phyloP scores from a whole-genome alignment of 2,113 vertebrate species.

The Tychaedon coryphoeus region DNA sequence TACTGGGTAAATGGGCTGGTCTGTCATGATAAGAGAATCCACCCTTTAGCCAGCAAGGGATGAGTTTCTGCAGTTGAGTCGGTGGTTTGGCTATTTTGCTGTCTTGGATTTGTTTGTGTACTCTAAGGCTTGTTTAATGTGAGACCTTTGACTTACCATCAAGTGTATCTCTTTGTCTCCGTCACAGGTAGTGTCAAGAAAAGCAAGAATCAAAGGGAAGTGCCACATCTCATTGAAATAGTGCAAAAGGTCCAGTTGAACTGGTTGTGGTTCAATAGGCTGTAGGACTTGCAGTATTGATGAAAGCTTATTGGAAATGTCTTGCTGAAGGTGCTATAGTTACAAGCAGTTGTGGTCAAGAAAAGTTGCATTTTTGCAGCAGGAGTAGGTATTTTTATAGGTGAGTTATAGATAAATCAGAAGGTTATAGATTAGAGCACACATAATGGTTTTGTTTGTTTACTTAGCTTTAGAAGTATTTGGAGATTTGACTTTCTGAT shows the following conservation, averaged over 20 bases:
- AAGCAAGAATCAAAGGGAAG: neutral
- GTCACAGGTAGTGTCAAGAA: neutral
- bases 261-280: neutral
- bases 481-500: neutral
- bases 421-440: neutral
- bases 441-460: neutral
- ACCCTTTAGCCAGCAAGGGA: neutral
- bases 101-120: neutral
- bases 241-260: neutral
- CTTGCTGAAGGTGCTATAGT: neutral
- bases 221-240: neutral
- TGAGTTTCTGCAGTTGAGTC: neutral
- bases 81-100: neutral
- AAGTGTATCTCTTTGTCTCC: neutral
- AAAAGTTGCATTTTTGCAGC: neutral
- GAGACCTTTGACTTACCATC: neutral
- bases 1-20: neutral
- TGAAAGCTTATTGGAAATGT: neutral
- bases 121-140: neutral
- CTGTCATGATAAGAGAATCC: neutral
- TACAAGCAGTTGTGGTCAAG: neutral
- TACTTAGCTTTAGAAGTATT: neutral
- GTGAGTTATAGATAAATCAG: neutral
- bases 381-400: neutral
- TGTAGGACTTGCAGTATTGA: neutral